Percentiles rank a stretch among this genome's conserved stretches.
phyloP scores from a whole-genome alignment of 37 sponge, comb jelly and placozoan genomes.

The Tethya wilhelma region DNA sequence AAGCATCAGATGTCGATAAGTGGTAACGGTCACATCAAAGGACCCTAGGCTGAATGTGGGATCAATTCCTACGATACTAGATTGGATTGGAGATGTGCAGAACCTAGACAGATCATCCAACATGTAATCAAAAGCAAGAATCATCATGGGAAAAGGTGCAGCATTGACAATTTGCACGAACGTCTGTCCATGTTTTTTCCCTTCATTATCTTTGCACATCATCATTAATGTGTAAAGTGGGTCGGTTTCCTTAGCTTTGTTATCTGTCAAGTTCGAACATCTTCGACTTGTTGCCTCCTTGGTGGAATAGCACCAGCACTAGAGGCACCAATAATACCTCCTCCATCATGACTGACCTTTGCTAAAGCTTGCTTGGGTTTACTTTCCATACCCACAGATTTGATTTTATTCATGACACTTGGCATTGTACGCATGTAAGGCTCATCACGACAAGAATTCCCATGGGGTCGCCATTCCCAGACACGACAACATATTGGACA shows the following conservation, averaged over 20 bases:
- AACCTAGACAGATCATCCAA: conserved; percentile 33
- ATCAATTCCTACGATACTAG: conserved; percentile 21
- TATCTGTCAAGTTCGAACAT: background rate
- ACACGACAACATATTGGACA: conserved; percentile 7
- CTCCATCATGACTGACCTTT: background rate
- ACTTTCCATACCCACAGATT: background rate
- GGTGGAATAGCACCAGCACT: conserved; percentile 16
- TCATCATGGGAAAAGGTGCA: conserved; percentile 17
- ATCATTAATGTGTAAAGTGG: conserved; percentile 17
- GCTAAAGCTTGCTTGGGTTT: conserved; percentile 12
- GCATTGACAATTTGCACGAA: conserved; percentile 24
- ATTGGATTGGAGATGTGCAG: background rate
- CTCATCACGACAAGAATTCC: background rate
- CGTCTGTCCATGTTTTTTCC: background rate
- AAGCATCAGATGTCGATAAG: conserved; percentile 24
- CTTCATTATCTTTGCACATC: conserved; percentile 49
- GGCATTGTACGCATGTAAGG: conserved; percentile 30
- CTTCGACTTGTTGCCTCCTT: conserved; percentile 22
- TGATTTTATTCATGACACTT: conserved; percentile 8
- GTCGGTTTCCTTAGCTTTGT: background rate
- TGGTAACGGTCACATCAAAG: conserved; percentile 46
- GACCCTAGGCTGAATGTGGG: conserved; percentile 34
- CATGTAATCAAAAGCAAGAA: conserved; percentile 38
- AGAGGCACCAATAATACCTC: background rate
- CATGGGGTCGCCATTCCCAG: conserved; percentile 18